Evolutionary conservation across 2,888 invertebrate genomes (phyloP).

Genomic region (Agrochola circellaris): DNA sequence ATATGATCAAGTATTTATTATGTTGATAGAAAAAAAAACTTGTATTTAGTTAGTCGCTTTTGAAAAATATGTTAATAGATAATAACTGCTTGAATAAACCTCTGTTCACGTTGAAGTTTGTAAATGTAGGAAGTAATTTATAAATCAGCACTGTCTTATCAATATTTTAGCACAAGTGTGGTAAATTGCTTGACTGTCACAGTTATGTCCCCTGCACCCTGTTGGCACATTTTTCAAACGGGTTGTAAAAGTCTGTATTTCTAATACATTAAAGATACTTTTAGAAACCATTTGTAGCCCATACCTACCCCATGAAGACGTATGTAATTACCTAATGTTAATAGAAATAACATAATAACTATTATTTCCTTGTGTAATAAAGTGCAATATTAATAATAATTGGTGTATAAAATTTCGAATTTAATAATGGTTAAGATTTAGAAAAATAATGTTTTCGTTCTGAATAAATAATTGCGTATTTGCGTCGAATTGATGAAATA

Average conservation of each 20-base stretch:
- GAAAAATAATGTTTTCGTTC: slow-evolving; percentile 63
- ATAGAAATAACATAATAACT: slow-evolving; percentile 13
- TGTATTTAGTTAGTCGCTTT: slow-evolving; percentile 14
- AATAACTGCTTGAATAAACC: slow-evolving; percentile 19
- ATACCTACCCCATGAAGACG: not conserved
- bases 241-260: slow-evolving; percentile 20
- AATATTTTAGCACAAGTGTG: slow-evolving; percentile 37
- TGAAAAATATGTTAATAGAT: slow-evolving; percentile 19
- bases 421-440: slow-evolving; percentile 80
- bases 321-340: not conserved
- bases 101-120: slow-evolving; percentile 31
- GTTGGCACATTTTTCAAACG: too few relatives aligned
- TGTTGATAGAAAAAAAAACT: slow-evolving; percentile 1
- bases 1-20: slow-evolving; percentile 43
- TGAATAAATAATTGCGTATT: slow-evolving; percentile 59
- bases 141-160: slow-evolving; percentile 35
- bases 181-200: slow-evolving; percentile 4
- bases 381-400: slow-evolving; percentile 85
- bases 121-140: slow-evolving; percentile 30
- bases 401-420: slow-evolving; percentile 86
- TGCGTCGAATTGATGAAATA: slow-evolving; percentile 66
- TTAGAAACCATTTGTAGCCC: not conserved
- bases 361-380: slow-evolving; percentile 55
- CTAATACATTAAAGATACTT: not conserved
- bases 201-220: not conserved